Evolutionary conservation across 2,888 invertebrate species (phyloP).

Genomic region (Platypus cylindrus): DNA sequence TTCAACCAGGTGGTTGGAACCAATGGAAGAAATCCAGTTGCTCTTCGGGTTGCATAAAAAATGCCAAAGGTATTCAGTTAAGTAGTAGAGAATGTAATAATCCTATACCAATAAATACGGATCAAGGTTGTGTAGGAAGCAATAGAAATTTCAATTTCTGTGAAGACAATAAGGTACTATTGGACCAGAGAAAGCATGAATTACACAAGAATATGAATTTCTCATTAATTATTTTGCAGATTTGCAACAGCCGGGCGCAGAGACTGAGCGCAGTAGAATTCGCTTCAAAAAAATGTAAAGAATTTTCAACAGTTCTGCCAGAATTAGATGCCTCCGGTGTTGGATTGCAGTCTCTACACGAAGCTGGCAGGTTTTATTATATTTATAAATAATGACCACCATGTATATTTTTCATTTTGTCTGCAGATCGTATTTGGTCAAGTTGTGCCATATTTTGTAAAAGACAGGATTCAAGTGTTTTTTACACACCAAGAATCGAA

Average conservation of each 20-base stretch:
- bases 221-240: too few relatives aligned
- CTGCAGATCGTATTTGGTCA: conserved; percentile 63
- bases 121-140: conserved; percentile 47
- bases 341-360: conserved; percentile 63
- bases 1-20: conserved; percentile 47
- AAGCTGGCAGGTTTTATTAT: conserved; percentile 39
- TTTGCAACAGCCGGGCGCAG: too few relatives aligned
- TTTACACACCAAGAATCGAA: conserved; percentile 64
- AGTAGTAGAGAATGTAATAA: conserved; percentile 46
- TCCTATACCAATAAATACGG: conserved; percentile 38
- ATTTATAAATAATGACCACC: too few relatives aligned
- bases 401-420: too few relatives aligned
- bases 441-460: conserved; percentile 68
- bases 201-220: too few relatives aligned
- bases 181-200: too few relatives aligned
- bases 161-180: conserved; percentile 48
- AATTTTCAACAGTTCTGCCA: conserved; percentile 47
- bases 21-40: conserved; percentile 52
- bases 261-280: conserved; percentile 42
- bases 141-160: conserved; percentile 54
- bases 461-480: conserved; percentile 49
- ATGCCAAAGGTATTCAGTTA: conserved; percentile 47
- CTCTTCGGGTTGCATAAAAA: conserved; percentile 52
- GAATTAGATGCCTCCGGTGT: conserved; percentile 52
- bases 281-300: conserved; percentile 50